Base-by-base conservation (phyloP, 2,888 invertebrate species). In the Panzeria rudis region DNA sequence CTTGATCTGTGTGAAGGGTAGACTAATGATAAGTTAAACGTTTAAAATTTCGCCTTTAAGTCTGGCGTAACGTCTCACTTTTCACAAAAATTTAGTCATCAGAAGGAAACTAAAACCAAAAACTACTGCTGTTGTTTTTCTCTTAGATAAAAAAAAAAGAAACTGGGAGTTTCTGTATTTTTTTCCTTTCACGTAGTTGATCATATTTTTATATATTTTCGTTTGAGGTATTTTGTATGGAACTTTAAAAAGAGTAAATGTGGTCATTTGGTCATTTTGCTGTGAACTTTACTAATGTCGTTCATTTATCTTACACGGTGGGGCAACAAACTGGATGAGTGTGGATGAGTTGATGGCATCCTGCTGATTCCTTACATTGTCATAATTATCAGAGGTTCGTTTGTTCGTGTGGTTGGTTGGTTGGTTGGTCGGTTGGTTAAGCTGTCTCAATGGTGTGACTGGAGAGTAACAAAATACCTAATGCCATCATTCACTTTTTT, bases 321-420 rank as follows among this genome's bases (percentile, higher is more conserved):
- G 68, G 80, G 81, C 81, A 71, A 71, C 32, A 69, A n/a, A 50
- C 44, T 20, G 54, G 52, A 56, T 59, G 59, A 47, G 54, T 64
- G 72, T 52, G n/a, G 62, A 17, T 56, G 25, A 71, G 64, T 76
- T 76, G 80, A 82, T 84, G 84, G 84, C 86, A 84, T 86, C 88
- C 86, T 87, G 88, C 89, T 88, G 90, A 89, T 90, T 90, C 89
- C 90, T 89, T 82, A 89, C 91, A 88, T 88, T 91, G 91, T 90
- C 91, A 90, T 91, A 90, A 91, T 91, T 91, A 90, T 90, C 87
- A 88, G 89, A 87, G 29, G 47, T 75, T 61, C 75, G 85, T 79
- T 64, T 85, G 73, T 15, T 35, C 54, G 29, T 15, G 5, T 44
- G 44, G 41, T 13, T 41, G 41, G 41, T 41, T 38, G 38, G 38